A percentile compares a stretch with the other conserved stretches of the same genome.
These are phyloP conservation scores for Rhinopomastus cyanomelas DNA, from an alignment of 2,113 vertebrate species.

Conservation along the genomic window DNA sequence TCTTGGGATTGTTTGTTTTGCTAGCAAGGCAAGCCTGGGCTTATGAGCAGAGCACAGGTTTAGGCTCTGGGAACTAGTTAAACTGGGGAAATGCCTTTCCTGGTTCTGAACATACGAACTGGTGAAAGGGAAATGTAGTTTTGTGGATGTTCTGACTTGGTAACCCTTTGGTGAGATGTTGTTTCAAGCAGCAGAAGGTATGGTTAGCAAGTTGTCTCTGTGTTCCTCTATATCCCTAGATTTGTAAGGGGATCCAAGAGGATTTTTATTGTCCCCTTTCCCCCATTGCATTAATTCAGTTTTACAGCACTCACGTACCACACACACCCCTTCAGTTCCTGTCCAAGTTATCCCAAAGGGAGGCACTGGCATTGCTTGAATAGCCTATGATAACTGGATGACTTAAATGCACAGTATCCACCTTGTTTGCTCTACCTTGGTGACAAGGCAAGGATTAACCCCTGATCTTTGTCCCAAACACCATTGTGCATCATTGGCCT, in stretches of 20 bases:
- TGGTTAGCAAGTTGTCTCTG: background rate
- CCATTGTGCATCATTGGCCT: rapidly evolving
- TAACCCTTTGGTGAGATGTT: background rate
- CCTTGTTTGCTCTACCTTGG: background rate
- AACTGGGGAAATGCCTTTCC: background rate
- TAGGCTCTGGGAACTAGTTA: background rate
- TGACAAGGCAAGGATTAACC: background rate
- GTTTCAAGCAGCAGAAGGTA: background rate
- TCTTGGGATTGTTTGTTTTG: background rate
- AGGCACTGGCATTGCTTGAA: rapidly evolving
- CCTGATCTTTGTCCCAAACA: background rate
- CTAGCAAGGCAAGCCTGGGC: background rate
- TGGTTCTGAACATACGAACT: rapidly evolving
- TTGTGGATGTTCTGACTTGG: background rate
- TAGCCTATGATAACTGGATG: background rate
- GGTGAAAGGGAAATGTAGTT: background rate
- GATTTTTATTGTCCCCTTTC: background rate
- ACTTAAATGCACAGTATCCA: background rate
- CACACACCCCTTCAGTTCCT: background rate
- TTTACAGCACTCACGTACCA: background rate
- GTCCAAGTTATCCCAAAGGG: background rate
- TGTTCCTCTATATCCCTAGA: background rate
- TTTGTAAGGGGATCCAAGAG: background rate
- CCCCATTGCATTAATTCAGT: background rate
- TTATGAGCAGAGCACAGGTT: background rate